phyloP scores from a whole-genome alignment of 2,797 vertebrate species.

The Manis crassicaudata region DNA sequence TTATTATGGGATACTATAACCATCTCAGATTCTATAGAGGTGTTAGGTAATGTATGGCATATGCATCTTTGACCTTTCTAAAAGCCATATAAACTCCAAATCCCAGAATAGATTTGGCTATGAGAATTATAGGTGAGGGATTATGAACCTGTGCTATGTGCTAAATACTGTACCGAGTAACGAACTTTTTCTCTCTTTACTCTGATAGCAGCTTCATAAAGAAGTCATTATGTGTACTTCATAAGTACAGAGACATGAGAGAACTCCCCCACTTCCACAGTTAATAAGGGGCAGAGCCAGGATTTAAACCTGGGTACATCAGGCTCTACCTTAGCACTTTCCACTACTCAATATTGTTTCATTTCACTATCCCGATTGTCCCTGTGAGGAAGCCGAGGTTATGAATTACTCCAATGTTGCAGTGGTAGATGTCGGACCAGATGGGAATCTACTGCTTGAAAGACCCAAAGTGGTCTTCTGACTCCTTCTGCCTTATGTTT shows the following conservation, averaged over 20 bases:
- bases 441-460: background rate
- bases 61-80: background rate
- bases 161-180: background rate
- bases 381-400: background rate
- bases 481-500: background rate
- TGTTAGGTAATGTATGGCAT: background rate
- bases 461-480: background rate
- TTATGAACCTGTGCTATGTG: background rate
- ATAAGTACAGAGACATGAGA: background rate
- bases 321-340: background rate
- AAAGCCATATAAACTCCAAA: background rate
- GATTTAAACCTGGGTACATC: background rate
- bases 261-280: background rate
- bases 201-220: background rate
- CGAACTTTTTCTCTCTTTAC: background rate
- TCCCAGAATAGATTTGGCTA: background rate
- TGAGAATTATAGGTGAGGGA: background rate
- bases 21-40: background rate
- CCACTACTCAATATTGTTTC: background rate
- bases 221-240: background rate
- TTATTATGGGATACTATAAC: background rate
- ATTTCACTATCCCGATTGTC: background rate
- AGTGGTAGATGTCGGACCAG: background rate
- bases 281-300: background rate
- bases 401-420: background rate